Conservation (phyloP, 2,113 vertebrate genomes). For the Phoxinus phoxinus region DNA sequence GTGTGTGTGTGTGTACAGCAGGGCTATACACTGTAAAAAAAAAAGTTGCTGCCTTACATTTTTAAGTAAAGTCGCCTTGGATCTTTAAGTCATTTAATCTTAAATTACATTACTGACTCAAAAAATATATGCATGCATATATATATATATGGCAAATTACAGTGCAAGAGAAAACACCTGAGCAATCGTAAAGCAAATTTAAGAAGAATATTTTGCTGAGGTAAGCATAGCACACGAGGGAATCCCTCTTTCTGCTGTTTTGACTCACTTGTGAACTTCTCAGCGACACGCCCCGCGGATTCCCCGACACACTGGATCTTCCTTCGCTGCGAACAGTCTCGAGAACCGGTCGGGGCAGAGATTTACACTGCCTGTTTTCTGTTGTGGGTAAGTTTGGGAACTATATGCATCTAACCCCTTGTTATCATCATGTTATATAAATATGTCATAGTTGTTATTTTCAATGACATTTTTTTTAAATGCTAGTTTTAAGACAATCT, state of each 20-base stretch:
- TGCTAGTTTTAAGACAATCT: background rate
- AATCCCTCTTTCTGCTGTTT: slow-evolving; percentile 63
- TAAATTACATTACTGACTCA: no score
- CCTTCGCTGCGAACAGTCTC: background rate
- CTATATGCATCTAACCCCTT: background rate
- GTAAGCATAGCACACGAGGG: slow-evolving; percentile 38
- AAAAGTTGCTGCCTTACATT: no score
- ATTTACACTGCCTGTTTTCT: background rate
- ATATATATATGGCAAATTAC: background rate
- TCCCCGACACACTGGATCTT: slow-evolving; percentile 47
- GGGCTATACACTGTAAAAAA: no score
- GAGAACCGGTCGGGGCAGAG: slow-evolving; percentile 21
- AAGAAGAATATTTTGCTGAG: background rate
- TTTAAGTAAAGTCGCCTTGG: no score
- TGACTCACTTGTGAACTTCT: slow-evolving; percentile 64
- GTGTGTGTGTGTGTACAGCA: no score
- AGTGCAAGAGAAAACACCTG: background rate
- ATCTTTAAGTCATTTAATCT: no score
- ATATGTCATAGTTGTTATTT: background rate
- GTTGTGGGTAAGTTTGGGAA: background rate
- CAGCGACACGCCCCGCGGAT: slow-evolving; percentile 72
- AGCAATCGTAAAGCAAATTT: background rate
- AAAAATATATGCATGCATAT: background rate
- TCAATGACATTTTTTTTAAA: background rate
- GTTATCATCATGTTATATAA: background rate